Percentiles rank a stretch among this genome's conserved stretches.
phyloP scores from a whole-genome alignment of 2,888 invertebrate genomes.

The Heterodera filipjevi region DNA sequence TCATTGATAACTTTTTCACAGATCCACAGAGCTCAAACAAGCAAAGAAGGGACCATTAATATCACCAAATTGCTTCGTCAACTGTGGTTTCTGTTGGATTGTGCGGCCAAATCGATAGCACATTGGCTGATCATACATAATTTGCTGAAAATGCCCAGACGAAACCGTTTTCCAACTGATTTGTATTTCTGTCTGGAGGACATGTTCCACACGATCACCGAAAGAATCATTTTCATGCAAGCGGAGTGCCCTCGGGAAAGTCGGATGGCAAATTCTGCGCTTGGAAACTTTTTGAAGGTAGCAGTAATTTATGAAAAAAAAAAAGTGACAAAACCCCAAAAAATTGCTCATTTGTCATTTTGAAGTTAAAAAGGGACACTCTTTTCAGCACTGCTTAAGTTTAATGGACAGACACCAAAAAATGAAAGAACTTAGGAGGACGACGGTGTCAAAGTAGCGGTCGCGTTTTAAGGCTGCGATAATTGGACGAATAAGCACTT shows the following conservation, averaged over 20 bases:
- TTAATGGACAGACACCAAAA: slow-evolving; percentile 93
- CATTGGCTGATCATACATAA: slow-evolving; percentile 84
- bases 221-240: slow-evolving; percentile 80
- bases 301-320: no score
- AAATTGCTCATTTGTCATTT: background rate
- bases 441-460: no score
- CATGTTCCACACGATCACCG: slow-evolving; percentile 79
- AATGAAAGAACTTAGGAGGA: slow-evolving; percentile 82
- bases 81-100: slow-evolving; percentile 87
- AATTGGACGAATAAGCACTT: no score
- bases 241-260: slow-evolving; percentile 82
- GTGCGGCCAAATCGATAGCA: slow-evolving; percentile 90
- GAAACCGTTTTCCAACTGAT: slow-evolving; percentile 85
- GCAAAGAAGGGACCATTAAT: slow-evolving; percentile 75
- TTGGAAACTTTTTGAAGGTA: slow-evolving; percentile 86
- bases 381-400: slow-evolving; percentile 83
- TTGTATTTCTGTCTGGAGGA: slow-evolving; percentile 80
- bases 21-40: slow-evolving; percentile 78
- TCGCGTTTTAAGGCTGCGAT: no score
- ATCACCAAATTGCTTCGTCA: slow-evolving; percentile 89
- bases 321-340: background rate
- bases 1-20: slow-evolving; percentile 64
- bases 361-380: no score
- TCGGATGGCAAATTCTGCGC: slow-evolving; percentile 82
- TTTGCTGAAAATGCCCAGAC: slow-evolving; percentile 86